Percentiles rank a stretch among this genome's conserved stretches.
These are phyloP conservation scores for Tipula confusa DNA, from an alignment of 2,888 invertebrate species.

Conservation along the genomic window DNA sequence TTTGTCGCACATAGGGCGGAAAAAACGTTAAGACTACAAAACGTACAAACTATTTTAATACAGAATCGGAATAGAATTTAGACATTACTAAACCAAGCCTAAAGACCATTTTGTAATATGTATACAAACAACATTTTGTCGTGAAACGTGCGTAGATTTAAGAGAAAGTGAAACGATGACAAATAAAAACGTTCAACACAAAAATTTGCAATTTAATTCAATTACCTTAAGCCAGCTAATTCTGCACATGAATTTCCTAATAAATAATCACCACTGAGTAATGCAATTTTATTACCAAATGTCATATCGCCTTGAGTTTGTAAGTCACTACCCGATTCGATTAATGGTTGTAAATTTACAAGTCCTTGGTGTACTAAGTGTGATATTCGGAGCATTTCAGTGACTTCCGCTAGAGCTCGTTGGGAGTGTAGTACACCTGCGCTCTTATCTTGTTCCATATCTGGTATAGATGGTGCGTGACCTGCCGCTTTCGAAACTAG, in stretches of 20 bases:
- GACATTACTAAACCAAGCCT: too few species aligned
- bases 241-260: conserved; percentile 84
- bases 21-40: too few species aligned
- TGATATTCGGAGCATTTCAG: conserved; percentile 92
- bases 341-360: conserved; percentile 68
- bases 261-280: conserved; percentile 88
- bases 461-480: conserved; percentile 70
- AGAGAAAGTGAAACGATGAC: conserved; percentile 14
- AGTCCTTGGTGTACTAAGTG: conserved; percentile 85
- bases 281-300: conserved; percentile 91
- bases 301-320: conserved; percentile 72
- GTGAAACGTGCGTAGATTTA: background rate
- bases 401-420: conserved; percentile 86
- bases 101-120: too few species aligned
- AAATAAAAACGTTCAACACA: conserved; percentile 50
- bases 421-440: conserved; percentile 83
- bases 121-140: background rate
- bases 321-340: conserved; percentile 52
- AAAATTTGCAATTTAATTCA: background rate
- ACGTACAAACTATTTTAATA: too few species aligned
- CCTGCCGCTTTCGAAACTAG: conserved; percentile 90
- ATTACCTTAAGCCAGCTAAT: conserved; percentile 63
- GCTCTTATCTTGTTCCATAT: conserved; percentile 80
- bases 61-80: too few species aligned
- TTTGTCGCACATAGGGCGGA: background rate